These are phyloP conservation scores for Trichomalopsis sarcophagae DNA, from an alignment of 1,140 invertebrate genomes.

Conservation along the genomic window DNA sequence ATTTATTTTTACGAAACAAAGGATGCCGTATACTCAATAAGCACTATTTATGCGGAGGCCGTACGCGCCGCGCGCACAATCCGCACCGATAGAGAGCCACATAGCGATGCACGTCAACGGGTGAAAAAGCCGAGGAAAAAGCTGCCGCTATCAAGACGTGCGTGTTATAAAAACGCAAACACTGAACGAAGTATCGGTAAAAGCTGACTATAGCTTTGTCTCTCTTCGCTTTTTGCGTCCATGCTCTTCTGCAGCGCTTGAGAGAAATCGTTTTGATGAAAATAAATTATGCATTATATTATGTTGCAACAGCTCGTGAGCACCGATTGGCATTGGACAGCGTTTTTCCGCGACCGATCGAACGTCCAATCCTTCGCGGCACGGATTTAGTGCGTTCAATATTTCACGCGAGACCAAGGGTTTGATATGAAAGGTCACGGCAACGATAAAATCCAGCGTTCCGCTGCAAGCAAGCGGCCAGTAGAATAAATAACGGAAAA, in stretches of 20 bases:
- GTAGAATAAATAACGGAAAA: neutral
- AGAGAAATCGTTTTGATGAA: too few species aligned
- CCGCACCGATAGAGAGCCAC: neutral
- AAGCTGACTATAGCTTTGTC: neutral
- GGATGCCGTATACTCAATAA: neutral
- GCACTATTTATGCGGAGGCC: neutral
- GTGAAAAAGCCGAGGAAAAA: neutral
- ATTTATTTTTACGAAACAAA: neutral
- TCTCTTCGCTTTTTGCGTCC: neutral
- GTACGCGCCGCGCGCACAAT: neutral
- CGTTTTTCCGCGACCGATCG: neutral
- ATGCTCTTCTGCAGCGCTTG: too few species aligned
- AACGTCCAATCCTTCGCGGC: neutral
- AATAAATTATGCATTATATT: too few species aligned
- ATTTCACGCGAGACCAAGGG: slow-evolving; percentile 1
- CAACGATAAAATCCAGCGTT: neutral
- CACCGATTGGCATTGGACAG: too few species aligned
- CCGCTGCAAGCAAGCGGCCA: too few species aligned
- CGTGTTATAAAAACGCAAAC: neutral
- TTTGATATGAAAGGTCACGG: slow-evolving; percentile 17
- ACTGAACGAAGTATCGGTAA: neutral
- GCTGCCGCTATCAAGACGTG: neutral
- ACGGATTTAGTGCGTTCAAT: slow-evolving; percentile 25
- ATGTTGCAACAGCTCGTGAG: too few species aligned
- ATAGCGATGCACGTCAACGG: neutral